Base-by-base conservation (phyloP, 2,888 invertebrate genomes). In the Bembecia ichneumoniformis region DNA sequence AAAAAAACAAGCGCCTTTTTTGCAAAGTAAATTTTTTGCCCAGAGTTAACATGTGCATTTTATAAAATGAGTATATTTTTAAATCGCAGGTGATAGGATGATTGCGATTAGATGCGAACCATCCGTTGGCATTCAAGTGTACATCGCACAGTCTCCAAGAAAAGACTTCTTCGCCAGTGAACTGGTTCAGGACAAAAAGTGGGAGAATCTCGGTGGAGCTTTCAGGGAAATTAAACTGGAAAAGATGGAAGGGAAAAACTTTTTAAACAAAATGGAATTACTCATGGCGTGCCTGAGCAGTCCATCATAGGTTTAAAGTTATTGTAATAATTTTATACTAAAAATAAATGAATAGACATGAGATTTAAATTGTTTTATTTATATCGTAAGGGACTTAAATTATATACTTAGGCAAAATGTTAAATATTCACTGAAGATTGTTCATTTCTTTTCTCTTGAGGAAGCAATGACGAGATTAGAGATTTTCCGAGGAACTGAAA, bases 241-340 rank as follows among this genome's bases (percentile, higher is more conserved):
- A 57, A 96, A 96, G 79, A 94, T 98, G 91, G 97, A 98, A 74
- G 98, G 98, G 48, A 94, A 95, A 69, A 98, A 97, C 82, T 97
- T 98, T 74, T 88, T 97, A 4, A 97, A 96, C 70, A 98, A 98
- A 88, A 96, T 98, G 93, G 98, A 98, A 84, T 89, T 97, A 62
- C 89, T 98, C 3, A 97, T 98, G 97, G 97, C 97, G 50, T 94
- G 94, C 63, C 83, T 94, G 11, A 93, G 94, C 55, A 93, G 93
- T 68, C 92, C 92, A 55, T 92, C 91, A 43, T 90, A 17, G 46
- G 14, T 46, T 16, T 50, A 9, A 48, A 51, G 34, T 54, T 51
- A 47, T 44, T 47, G 54, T 58, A 57, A 43, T 51, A 51, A 48
- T 43, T 54, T 54, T 49, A 49, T 47, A 50, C 45, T 51, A 55